A percentile compares a stretch with the other conserved stretches of the same genome.
phyloP scores from a whole-genome alignment of 2,888 invertebrate genomes.

The Oscheius sp. region DNA sequence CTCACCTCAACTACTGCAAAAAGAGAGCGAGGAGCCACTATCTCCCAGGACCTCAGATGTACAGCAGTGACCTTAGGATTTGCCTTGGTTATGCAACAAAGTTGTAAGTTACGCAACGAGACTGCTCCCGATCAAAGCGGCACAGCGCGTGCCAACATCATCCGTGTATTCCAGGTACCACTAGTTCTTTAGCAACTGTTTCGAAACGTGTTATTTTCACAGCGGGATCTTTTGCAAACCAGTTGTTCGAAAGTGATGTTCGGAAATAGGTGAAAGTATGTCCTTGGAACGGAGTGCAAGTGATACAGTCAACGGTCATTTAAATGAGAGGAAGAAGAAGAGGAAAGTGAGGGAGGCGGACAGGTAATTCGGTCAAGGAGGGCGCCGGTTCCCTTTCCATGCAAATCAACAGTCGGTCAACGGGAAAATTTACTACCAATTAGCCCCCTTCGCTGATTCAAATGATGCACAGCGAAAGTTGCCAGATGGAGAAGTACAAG shows the following conservation, averaged over 20 bases:
- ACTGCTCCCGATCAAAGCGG: slow-evolving; percentile 23
- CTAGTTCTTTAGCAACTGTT: background rate
- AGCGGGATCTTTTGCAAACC: background rate
- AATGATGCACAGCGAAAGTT: background rate
- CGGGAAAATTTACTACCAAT: slow-evolving; percentile 35
- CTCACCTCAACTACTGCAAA: slow-evolving; percentile 13
- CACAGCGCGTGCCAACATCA: slow-evolving; percentile 7
- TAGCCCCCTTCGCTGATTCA: slow-evolving; percentile 37
- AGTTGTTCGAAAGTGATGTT: background rate
- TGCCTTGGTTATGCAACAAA: slow-evolving; percentile 10
- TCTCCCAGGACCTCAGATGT: slow-evolving; percentile 6
- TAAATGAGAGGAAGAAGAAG: slow-evolving; percentile 28
- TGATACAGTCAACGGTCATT: slow-evolving; percentile 43
- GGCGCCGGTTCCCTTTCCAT: slow-evolving; percentile 3
- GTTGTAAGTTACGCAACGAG: slow-evolving; percentile 30
- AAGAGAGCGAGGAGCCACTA: background rate
- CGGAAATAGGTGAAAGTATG: slow-evolving; percentile 28
- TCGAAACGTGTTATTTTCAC: background rate
- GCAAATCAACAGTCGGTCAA: slow-evolving; percentile 36
- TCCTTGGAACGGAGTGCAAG: slow-evolving; percentile 36
- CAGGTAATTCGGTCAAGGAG: slow-evolving; percentile 36
- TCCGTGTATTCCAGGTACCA: background rate
- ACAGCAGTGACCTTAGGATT: slow-evolving; percentile 27
- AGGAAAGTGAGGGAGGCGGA: slow-evolving; percentile 39
- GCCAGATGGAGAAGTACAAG: no score